phyloP scores from a whole-genome alignment of 1,140 invertebrate species.

The Lepidurus apus region DNA sequence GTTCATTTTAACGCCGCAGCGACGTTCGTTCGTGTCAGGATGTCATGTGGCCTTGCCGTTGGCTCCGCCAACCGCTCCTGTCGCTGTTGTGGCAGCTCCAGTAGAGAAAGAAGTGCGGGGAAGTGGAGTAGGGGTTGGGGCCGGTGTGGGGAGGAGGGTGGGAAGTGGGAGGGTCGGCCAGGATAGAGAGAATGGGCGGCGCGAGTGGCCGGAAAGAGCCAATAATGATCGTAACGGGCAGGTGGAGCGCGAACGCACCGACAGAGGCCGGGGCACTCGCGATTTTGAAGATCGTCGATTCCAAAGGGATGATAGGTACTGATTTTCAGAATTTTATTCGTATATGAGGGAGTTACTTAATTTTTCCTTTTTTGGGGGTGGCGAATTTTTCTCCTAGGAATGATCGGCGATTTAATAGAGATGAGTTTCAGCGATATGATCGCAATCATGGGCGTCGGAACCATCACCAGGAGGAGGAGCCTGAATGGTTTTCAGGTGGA shows the following conservation, averaged over 20 bases:
- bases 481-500: conserved; percentile 71
- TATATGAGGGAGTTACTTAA: neutral
- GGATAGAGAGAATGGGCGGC: conserved; percentile 21
- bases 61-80: conserved; percentile 43
- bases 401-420: conserved; percentile 34
- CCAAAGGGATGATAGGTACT: conserved; percentile 11
- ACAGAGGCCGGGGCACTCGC: neutral
- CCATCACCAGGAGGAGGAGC: conserved; percentile 43
- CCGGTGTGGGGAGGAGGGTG: conserved; percentile 25
- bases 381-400: neutral
- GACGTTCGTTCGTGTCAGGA: conserved; percentile 74
- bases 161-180: conserved; percentile 29
- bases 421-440: neutral
- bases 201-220: conserved; percentile 18
- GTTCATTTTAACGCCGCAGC: conserved; percentile 53
- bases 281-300: conserved; percentile 4
- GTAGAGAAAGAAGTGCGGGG: conserved; percentile 27
- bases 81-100: neutral
- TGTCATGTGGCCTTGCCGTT: conserved; percentile 55
- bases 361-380: neutral
- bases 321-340: neutral
- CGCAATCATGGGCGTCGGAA: conserved; percentile 15
- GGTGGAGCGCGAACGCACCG: neutral
- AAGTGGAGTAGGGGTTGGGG: neutral
- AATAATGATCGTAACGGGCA: neutral